Evolutionary conservation across 2,797 vertebrate genomes (phyloP).

Genomic region (Alca torda): DNA sequence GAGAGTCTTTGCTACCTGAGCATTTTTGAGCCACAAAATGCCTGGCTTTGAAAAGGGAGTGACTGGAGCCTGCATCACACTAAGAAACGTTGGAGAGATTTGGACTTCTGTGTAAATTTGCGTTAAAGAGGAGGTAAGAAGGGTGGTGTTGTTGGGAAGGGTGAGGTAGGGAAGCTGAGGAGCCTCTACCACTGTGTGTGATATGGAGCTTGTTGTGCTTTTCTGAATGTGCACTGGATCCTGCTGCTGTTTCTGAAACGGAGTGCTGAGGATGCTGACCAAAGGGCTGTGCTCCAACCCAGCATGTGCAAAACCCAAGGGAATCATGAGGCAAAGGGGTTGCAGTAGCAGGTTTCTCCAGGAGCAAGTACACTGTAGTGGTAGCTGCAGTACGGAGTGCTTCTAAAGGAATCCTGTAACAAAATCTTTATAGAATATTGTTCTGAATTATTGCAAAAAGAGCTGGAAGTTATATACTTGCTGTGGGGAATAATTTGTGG

Average conservation of each 20-base stretch:
- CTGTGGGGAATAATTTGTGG: neutral
- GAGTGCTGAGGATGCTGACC: neutral
- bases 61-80: neutral
- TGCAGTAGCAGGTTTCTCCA: neutral
- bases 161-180: neutral
- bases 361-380: neutral
- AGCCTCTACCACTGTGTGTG: neutral
- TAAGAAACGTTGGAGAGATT: neutral
- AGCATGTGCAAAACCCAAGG: neutral
- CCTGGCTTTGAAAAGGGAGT: neutral
- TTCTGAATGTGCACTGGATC: neutral
- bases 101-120: neutral
- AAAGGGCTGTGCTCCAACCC: neutral
- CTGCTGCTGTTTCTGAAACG: neutral
- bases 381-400: neutral
- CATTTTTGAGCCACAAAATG: neutral
- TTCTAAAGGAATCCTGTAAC: neutral
- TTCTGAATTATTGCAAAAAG: neutral
- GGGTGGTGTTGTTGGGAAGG: neutral
- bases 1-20: neutral
- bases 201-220: neutral
- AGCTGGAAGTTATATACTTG: neutral
- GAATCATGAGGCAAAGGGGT: neutral
- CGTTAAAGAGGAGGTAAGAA: neutral
- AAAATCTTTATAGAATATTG: neutral